These are phyloP conservation scores for Uromys caudimaculatus DNA, from an alignment of 2,797 vertebrate species.

Conservation along the genomic window DNA sequence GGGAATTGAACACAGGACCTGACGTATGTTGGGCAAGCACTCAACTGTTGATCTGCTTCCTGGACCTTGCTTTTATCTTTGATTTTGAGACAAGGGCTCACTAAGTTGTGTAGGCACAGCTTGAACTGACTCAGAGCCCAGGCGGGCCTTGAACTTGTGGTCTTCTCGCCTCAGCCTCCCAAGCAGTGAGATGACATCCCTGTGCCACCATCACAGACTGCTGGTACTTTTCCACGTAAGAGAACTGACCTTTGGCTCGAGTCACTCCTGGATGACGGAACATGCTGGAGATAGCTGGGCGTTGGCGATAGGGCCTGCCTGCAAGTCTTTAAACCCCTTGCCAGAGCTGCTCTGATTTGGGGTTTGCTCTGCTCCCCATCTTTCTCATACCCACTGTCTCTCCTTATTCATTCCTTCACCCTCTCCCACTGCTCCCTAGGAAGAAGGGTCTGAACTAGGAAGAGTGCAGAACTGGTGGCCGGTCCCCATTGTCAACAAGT, in stretches of 20 bases:
- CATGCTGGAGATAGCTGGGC: accelerated
- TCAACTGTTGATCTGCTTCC: too few relatives aligned
- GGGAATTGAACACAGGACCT: not conserved
- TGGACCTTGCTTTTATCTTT: not conserved
- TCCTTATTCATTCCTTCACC: not conserved
- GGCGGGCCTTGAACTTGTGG: not conserved
- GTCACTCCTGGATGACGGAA: accelerated
- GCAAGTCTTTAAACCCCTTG: accelerated
- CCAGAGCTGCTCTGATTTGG: not conserved
- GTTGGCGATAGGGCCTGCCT: not conserved
- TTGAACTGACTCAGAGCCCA: not conserved
- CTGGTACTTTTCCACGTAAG: not conserved
- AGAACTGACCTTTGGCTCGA: not conserved
- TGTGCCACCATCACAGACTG: not conserved
- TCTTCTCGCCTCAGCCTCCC: not conserved
- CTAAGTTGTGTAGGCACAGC: not conserved
- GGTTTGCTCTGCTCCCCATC: not conserved
- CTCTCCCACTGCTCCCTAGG: not conserved
- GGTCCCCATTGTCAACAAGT: slow-evolving; percentile 67
- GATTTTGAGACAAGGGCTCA: not conserved
- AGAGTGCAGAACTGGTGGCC: not conserved
- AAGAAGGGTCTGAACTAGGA: not conserved
- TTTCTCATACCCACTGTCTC: not conserved
- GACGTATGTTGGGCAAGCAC: accelerated
- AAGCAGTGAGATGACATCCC: not conserved